Evolutionary conservation across 2,113 vertebrate species (phyloP).

Genomic region (Pluvialis apricaria): DNA sequence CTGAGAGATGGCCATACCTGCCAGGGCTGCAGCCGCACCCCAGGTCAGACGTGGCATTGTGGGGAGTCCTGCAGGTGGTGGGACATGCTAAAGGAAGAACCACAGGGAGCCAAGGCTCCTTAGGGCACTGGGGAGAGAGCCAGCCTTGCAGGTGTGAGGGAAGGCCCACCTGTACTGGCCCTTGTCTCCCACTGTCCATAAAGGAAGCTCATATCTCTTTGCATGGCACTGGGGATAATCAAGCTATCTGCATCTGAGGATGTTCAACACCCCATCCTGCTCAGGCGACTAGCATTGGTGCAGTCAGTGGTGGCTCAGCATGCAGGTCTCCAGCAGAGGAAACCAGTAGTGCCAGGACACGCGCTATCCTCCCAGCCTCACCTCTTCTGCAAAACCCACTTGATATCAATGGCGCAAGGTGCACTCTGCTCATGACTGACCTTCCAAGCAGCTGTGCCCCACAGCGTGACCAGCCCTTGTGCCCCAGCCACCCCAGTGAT

Average conservation of each 20-base stretch:
- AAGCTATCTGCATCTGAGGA: background rate
- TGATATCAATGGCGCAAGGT: rapidly evolving
- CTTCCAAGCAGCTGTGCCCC: rapidly evolving
- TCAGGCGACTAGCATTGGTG: rapidly evolving
- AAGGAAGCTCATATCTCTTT: background rate
- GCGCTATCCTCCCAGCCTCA: background rate
- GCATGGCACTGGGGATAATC: background rate
- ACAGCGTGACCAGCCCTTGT: background rate
- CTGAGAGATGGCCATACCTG: background rate
- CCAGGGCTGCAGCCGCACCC: rapidly evolving
- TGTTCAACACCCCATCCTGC: rapidly evolving
- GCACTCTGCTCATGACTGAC: background rate
- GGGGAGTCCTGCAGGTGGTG: background rate
- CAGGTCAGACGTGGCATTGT: rapidly evolving
- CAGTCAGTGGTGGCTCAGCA: background rate
- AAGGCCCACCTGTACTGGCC: rapidly evolving
- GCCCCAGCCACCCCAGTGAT: background rate
- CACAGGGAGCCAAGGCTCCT: background rate
- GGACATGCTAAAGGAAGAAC: background rate
- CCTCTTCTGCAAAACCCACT: background rate
- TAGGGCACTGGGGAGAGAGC: background rate
- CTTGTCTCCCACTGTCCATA: background rate
- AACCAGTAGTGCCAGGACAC: background rate
- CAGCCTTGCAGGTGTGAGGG: background rate
- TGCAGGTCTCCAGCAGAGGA: background rate